phyloP scores from a whole-genome alignment of 2,888 invertebrate genomes.

The Drosophila nr. perissopoda region DNA sequence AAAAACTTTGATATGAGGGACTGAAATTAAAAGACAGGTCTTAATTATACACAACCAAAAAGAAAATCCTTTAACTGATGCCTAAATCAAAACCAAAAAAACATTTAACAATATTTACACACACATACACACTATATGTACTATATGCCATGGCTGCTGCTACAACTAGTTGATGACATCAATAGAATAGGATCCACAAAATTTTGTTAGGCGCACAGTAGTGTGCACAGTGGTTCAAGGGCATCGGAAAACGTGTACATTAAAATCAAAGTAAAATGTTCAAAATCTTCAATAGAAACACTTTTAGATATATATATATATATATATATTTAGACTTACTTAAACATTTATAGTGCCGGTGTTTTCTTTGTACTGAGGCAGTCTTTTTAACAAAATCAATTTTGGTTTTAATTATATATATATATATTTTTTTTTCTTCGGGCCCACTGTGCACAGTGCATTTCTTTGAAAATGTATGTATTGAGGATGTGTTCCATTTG shows the following conservation, averaged over 20 bases:
- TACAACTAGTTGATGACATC: slow-evolving; percentile 6
- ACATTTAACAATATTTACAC: slow-evolving; percentile 22
- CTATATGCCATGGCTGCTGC: slow-evolving; percentile 16
- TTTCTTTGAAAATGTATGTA: slow-evolving; percentile 4
- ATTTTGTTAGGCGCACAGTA: slow-evolving; percentile 5
- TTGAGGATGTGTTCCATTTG: slow-evolving; percentile 19
- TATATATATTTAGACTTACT: slow-evolving; percentile 6
- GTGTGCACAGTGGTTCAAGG: slow-evolving; percentile 43
- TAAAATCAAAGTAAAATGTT: slow-evolving; percentile 35
- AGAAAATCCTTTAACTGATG: slow-evolving; percentile 31
- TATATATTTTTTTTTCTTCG: not conserved
- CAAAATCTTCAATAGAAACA: slow-evolving; percentile 34
- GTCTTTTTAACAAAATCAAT: not conserved
- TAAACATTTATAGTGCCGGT: slow-evolving; percentile 21
- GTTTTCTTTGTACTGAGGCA: slow-evolving; percentile 14
- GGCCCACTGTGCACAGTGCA: slow-evolving; percentile 47
- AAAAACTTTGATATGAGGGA: slow-evolving; percentile 79
- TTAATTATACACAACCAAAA: slow-evolving; percentile 66
- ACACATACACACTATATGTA: slow-evolving; percentile 3
- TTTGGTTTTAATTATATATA: not conserved
- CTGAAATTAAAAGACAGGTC: slow-evolving; percentile 76
- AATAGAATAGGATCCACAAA: slow-evolving; percentile 10
- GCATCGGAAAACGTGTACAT: slow-evolving; percentile 1
- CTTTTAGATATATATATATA: slow-evolving; percentile 21
- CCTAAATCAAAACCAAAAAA: slow-evolving; percentile 20